Base-by-base conservation (phyloP, 1,140 invertebrate genomes). In the Penaeus japonicus region DNA sequence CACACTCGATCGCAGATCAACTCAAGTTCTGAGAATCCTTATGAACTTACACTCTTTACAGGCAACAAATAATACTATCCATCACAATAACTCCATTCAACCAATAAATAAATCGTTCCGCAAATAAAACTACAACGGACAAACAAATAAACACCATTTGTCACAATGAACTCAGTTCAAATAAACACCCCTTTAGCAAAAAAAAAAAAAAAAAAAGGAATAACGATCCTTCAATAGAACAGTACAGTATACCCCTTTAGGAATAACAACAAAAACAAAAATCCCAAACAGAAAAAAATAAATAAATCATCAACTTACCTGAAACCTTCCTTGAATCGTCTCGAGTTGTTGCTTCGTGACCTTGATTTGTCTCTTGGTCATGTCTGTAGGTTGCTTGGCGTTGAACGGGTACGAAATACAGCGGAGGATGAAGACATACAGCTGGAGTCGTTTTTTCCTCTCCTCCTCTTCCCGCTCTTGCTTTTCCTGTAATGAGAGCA, bases 401-500 rank as follows among this genome's bases (percentile, higher is more conserved):
- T 99, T 99, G 93, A 99, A 99, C 12, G 98, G 98, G 94, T 99
- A 99, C 4, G 99, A 97, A 92, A 99, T 96, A 93, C 98, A 99
- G 92, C 99, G 94, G 90, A 98, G 98, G 91, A 99, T 97, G 93
- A 99, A 99, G 84, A 99, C 98, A 93, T 99, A 99, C 32, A 99
- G 93, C 92, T 99, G 99, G 65, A 99, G 95, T 81, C 97, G 95
- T 75, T 95, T 94, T 93, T 99, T 98, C 84, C 97, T 94, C 91
- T 98, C 97, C 92, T 98, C 97, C 93, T 99, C 97, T 91, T 98
- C 96, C 57, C 96, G 94, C 92, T 98, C 97, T 91, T 96, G 96
- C 91, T 95, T 96, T 87, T 96, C 96, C 95, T 96, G 91, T 47
- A 85, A 59, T 30, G 20, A 24, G 17, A 82, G 39, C 35, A 24